Evolutionary conservation across 2,888 invertebrate species (phyloP).

Genomic region (Sarcophaga caerulescens): DNA sequence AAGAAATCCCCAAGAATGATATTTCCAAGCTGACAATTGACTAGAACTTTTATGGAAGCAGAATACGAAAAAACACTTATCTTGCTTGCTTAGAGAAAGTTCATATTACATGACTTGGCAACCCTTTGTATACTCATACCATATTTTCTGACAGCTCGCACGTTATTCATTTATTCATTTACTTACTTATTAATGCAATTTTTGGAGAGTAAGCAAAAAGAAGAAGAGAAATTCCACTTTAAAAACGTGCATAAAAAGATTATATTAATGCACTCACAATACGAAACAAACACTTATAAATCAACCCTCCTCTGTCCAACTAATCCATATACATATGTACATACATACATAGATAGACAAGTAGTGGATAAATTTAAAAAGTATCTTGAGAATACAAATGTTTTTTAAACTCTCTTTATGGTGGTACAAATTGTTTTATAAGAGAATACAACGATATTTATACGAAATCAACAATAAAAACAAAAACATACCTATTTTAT

Average conservation of each 20-base stretch:
- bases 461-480: background rate
- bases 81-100: too few relatives aligned
- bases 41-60: too few relatives aligned
- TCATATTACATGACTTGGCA: background rate
- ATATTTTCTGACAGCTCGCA: conserved; percentile 41
- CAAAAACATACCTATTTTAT: conserved; percentile 4
- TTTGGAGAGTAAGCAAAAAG: background rate
- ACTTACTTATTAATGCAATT: background rate
- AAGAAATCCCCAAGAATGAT: too few relatives aligned
- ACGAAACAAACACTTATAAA: background rate
- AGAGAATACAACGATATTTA: background rate
- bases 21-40: too few relatives aligned
- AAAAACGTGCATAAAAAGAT: conserved; percentile 36
- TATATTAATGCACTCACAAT: background rate
- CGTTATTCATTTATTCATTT: conserved; percentile 13
- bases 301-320: background rate
- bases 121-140: conserved; percentile 23
- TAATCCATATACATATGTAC: background rate
- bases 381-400: background rate
- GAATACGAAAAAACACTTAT: too few relatives aligned
- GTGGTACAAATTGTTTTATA: too few relatives aligned
- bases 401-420: too few relatives aligned
- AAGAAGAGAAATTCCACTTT: background rate
- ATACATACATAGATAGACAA: background rate
- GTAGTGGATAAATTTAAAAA: background rate